phyloP scores from a whole-genome alignment of 2,797 vertebrate species.

The Onychomys torridus region DNA sequence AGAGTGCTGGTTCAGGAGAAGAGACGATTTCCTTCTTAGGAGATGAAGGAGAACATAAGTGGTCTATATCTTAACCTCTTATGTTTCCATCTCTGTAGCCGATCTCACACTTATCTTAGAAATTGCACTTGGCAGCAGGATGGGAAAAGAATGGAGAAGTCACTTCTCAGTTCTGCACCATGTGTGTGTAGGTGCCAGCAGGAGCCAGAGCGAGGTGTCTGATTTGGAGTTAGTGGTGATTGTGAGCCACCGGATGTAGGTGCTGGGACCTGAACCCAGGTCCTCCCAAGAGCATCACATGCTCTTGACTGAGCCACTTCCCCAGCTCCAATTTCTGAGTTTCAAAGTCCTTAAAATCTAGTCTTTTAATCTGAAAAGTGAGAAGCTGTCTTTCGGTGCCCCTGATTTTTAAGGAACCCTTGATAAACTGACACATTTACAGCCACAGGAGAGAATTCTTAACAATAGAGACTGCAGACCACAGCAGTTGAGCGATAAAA shows the following conservation, averaged over 20 bases:
- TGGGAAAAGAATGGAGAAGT: background rate
- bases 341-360: slow-evolving; percentile 47
- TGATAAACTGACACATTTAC: slow-evolving; percentile 38
- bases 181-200: background rate
- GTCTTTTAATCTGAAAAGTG: slow-evolving; percentile 38
- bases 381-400: slow-evolving; percentile 21
- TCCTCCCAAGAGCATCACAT: background rate
- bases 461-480: background rate
- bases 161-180: slow-evolving; percentile 8
- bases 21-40: slow-evolving; percentile 20
- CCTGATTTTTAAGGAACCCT: slow-evolving; percentile 51
- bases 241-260: background rate
- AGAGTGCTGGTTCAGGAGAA: background rate
- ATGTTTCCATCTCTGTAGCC: background rate
- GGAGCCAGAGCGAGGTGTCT: background rate
- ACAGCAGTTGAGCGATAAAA: slow-evolving; percentile 19
- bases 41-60: background rate
- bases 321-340: background rate
- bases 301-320: background rate
- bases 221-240: background rate
- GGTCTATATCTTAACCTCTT: background rate
- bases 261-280: background rate
- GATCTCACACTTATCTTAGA: background rate
- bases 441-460: slow-evolving; percentile 37
- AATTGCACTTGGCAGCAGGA: background rate